These are phyloP conservation scores for Caradrina clavipalpis DNA, from an alignment of 2,888 invertebrate species.

Conservation along the genomic window DNA sequence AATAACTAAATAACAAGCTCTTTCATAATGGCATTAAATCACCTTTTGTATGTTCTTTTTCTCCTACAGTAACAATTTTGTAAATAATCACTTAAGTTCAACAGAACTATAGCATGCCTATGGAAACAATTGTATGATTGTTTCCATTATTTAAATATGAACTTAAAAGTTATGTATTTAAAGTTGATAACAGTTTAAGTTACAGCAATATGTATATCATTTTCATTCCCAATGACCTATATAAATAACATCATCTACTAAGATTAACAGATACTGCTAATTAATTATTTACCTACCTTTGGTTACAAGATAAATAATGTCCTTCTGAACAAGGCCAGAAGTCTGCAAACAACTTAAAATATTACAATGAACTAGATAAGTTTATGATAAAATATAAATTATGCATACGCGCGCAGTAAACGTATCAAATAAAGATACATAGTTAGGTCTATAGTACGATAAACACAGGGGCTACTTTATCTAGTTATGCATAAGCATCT, in stretches of 20 bases:
- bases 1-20: not conserved
- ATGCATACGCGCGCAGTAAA: constrained; percentile 24
- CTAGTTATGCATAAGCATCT: not conserved
- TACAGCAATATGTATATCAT: not conserved
- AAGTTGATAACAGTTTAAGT: not conserved
- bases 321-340: constrained; percentile 38
- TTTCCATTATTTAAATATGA: constrained; percentile 3
- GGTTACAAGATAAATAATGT: not conserved
- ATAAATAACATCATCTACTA: not conserved
- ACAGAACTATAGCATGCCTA: too few species aligned
- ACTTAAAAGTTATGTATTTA: not conserved
- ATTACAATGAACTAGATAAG: constrained; percentile 1
- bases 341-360: not conserved
- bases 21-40: not conserved
- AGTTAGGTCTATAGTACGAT: not conserved
- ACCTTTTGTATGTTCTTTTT: too few species aligned
- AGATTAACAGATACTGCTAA: constrained; percentile 1
- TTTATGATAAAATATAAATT: constrained; percentile 9
- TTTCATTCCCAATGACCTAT: not conserved
- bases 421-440: not conserved
- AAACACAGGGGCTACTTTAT: constrained; percentile 4
- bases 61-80: too few species aligned
- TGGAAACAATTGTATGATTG: too few species aligned
- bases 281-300: constrained; percentile 3
- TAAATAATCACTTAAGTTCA: too few species aligned